Evolutionary conservation across 2,888 invertebrate species (phyloP).

Genomic region (Sabatieria punctata): DNA sequence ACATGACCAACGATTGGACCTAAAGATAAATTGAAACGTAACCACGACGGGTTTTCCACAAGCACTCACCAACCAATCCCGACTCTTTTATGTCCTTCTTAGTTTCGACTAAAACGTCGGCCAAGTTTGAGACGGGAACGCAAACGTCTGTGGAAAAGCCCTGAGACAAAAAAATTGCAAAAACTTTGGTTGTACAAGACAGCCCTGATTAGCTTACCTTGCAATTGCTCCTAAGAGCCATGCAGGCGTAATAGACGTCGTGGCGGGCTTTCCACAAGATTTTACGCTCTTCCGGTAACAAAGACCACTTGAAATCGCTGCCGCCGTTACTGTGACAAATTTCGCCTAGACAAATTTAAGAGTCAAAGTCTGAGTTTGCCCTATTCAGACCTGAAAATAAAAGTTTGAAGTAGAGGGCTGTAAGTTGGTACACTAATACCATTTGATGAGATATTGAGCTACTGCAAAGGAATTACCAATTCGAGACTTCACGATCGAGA

Average conservation of each 20-base stretch:
- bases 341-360: slow-evolving; percentile 31
- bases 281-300: slow-evolving; percentile 34
- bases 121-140: slow-evolving; percentile 39
- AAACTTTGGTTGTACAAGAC: no score
- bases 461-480: no score
- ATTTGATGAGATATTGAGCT: no score
- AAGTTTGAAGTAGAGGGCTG: no score
- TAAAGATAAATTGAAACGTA: no score
- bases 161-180: no score
- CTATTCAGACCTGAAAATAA: no score
- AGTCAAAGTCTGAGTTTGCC: no score
- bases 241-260: slow-evolving; percentile 37
- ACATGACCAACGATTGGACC: slow-evolving; percentile 41
- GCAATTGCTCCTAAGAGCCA: slow-evolving; percentile 31
- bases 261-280: slow-evolving; percentile 41
- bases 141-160: slow-evolving; percentile 40
- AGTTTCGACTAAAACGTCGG: slow-evolving; percentile 35
- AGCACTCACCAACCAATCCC: slow-evolving; percentile 22
- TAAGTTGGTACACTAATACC: no score
- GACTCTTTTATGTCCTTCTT: slow-evolving; percentile 33
- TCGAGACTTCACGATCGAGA: no score
- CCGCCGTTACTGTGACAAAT: slow-evolving; percentile 34
- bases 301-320: slow-evolving; percentile 33
- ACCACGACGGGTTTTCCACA: no score
- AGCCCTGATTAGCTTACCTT: slow-evolving; percentile 14